These are phyloP conservation scores for Philonicus albiceps DNA, from an alignment of 2,888 invertebrate species.

Conservation along the genomic window DNA sequence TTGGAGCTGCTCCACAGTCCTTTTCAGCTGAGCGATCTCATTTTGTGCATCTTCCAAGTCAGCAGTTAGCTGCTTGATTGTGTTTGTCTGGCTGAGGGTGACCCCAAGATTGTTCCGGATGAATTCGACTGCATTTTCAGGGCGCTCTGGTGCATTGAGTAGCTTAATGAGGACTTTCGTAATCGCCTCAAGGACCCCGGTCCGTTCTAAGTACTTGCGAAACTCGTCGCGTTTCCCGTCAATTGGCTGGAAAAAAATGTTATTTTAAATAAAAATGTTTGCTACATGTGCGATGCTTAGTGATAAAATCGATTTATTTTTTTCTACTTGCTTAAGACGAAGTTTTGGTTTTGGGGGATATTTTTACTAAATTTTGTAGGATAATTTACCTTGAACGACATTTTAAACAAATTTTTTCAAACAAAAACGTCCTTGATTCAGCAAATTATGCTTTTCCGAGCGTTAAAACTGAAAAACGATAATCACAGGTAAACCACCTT, in stretches of 20 bases:
- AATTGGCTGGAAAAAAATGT: conserved; percentile 56
- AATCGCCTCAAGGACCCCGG: conserved; percentile 60
- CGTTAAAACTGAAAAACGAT: background rate
- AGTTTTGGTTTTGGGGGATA: background rate
- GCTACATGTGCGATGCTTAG: background rate
- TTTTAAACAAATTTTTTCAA: background rate
- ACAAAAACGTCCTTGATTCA: background rate
- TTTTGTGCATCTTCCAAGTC: conserved; percentile 56
- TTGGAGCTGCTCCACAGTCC: conserved; percentile 5
- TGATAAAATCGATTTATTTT: background rate
- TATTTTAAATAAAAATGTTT: background rate
- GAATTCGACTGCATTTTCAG: conserved; percentile 60
- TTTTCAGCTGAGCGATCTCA: conserved; percentile 53
- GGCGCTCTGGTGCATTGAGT: conserved; percentile 54
- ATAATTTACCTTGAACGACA: background rate
- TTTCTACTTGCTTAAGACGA: background rate
- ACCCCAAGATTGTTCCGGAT: conserved; percentile 58
- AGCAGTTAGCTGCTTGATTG: conserved; percentile 55
- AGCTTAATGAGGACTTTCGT: conserved; percentile 60
- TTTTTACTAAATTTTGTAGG: background rate
- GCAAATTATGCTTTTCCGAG: background rate
- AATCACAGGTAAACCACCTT: background rate
- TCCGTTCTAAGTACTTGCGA: conserved; percentile 61
- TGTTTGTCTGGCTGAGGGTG: conserved; percentile 56
- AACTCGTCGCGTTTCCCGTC: conserved; percentile 63